Evolutionary conservation across 2,888 invertebrate species (phyloP).

Genomic region (Diloba caeruleocephala): DNA sequence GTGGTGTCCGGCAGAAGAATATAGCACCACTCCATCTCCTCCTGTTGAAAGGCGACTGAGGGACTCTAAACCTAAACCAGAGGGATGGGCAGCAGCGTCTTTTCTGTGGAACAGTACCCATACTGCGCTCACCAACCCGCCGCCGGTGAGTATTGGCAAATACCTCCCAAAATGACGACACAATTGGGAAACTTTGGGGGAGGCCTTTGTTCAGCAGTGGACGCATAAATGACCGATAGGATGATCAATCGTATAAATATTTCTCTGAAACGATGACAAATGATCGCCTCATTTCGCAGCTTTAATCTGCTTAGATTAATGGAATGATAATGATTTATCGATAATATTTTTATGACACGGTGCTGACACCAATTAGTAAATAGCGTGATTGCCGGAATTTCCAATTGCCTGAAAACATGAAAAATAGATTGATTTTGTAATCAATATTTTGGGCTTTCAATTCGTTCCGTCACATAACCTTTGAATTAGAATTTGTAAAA

Average conservation of each 20-base stretch:
- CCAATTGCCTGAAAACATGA: conserved; percentile 29
- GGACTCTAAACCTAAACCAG: too few relatives aligned
- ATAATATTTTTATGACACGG: conserved; percentile 22
- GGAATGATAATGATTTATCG: conserved; percentile 46
- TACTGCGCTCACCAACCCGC: too few relatives aligned
- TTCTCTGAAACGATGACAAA: conserved; percentile 27
- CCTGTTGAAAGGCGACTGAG: too few relatives aligned
- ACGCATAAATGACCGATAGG: background rate
- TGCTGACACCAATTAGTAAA: conserved; percentile 36
- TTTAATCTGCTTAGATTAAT: conserved; percentile 51
- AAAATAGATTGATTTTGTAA: background rate
- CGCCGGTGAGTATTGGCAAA: too few relatives aligned
- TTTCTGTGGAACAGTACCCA: too few relatives aligned
- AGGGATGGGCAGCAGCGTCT: too few relatives aligned
- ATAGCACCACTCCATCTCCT: too few relatives aligned
- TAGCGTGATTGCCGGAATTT: conserved; percentile 39
- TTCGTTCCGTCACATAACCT: background rate
- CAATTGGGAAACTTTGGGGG: too few relatives aligned
- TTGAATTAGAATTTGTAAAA: background rate
- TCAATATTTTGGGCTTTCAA: conserved; percentile 1
- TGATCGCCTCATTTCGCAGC: conserved; percentile 20
- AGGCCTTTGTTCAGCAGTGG: too few relatives aligned
- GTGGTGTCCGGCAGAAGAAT: too few relatives aligned
- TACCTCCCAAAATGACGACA: too few relatives aligned
- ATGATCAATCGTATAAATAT: background rate